These are phyloP conservation scores for Nemopilema nomurai DNA, from an alignment of 30 jellyfish, hydroid and myxozoan species.

Conservation along the genomic window DNA sequence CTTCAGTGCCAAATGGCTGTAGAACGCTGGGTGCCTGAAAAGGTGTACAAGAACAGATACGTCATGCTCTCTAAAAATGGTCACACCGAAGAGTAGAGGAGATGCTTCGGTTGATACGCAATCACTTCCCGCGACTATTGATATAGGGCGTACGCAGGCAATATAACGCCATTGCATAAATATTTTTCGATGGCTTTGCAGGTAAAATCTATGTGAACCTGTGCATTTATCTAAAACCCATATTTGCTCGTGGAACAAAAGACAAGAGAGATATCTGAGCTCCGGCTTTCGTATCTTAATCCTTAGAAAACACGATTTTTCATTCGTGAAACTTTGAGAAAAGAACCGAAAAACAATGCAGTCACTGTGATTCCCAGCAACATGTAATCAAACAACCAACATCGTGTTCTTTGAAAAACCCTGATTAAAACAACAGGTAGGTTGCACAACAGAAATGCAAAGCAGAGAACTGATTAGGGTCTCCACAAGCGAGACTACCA, in stretches of 20 bases:
- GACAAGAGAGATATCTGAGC: background rate
- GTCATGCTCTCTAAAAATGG: no score
- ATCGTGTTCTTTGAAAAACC: background rate
- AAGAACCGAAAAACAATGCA: background rate
- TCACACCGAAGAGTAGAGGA: no score
- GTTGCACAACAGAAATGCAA: background rate
- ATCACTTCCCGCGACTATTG: background rate
- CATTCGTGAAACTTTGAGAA: background rate
- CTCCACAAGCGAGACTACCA: background rate
- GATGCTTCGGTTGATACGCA: no score
- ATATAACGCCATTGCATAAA: background rate
- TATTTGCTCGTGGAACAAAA: conserved; percentile 15
- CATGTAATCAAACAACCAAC: background rate
- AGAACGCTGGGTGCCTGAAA: no score
- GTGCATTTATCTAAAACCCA: conserved; percentile 8
- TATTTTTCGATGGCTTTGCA: background rate
- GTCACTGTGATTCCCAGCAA: background rate
- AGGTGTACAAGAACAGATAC: no score
- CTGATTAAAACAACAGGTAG: background rate
- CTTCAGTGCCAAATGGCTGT: no score
- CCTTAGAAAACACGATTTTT: background rate
- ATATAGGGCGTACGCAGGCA: background rate
- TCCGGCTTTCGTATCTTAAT: background rate
- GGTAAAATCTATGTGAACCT: background rate
- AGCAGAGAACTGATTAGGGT: background rate